Evolutionary conservation across 2,113 vertebrate species (phyloP).

Genomic region (Raphicerus campestris): DNA sequence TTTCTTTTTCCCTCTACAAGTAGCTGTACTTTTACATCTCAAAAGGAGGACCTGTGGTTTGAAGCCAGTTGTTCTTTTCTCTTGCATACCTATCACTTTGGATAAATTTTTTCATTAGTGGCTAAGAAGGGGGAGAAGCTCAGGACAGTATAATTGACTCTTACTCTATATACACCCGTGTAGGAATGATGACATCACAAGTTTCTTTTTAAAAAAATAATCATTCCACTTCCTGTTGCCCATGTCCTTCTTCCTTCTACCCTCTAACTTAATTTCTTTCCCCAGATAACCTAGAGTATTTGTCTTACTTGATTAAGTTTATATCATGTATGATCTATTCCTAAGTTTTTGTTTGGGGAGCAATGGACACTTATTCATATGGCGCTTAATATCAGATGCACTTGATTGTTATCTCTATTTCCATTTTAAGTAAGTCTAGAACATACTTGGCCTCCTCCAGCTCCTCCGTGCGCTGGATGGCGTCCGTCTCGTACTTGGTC

Average conservation of each 20-base stretch:
- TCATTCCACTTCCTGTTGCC: background rate
- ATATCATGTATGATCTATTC: background rate
- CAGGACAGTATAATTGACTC: background rate
- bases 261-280: background rate
- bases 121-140: background rate
- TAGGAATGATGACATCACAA: background rate
- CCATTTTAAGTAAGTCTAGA: too few relatives aligned
- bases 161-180: background rate
- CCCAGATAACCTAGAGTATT: background rate
- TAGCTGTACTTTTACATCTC: background rate
- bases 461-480: background rate
- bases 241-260: background rate
- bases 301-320: background rate
- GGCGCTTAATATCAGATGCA: background rate
- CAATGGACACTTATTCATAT: background rate
- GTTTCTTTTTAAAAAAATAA: background rate
- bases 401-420: too few relatives aligned
- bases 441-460: conserved; percentile 52
- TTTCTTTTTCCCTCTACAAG: background rate
- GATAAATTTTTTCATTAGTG: background rate
- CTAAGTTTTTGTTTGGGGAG: background rate
- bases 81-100: background rate
- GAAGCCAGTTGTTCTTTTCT: background rate
- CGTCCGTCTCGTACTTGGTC: background rate
- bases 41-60: background rate